Base-by-base conservation (phyloP, 2,888 invertebrate species). In the Ophioninae sp. region DNA sequence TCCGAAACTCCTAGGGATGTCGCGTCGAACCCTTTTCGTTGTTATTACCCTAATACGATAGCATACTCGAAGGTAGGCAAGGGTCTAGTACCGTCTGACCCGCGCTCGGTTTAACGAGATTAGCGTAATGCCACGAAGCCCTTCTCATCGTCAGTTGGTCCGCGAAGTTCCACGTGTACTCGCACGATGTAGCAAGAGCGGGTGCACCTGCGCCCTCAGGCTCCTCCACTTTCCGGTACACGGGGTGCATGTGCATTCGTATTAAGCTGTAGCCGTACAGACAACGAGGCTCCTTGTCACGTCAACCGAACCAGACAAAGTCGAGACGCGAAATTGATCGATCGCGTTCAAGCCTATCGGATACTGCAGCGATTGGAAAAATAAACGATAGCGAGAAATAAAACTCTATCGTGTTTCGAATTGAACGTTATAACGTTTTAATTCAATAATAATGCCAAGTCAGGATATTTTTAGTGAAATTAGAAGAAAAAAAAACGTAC, bases 41-140 rank as follows among this genome's bases (percentile, higher is more conserved):
- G 87, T 88, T 90, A 89, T 90, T 89, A 88, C 89, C 91, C 90
- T 90, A 90, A 90, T 90, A 89, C 89, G 89, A 88, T 90, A 86
- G 89, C 76, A 59, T 67, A 76, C 72, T 64, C 75, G 20, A 73
- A 30, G 64, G 72, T 37, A 84, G 85, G 17, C 17, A 85, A 87
- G 88, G 89, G 90, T 90, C 89, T 89, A 86, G 87, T 88, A 90
- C 88, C 88, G 89, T 89, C 90, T 89, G 90, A 91, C 90, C 91
- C 87, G 88, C 87, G 90, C 90, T 89, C 88, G 87, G 87, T 89
- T 90, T 91, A 91, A 91, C 90, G 87, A 90, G 91, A 91, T 91
- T 91, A 91, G 88, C 88, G 90, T 91, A 91, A 91, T 91, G 89
- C 90, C 88, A 86, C 88, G 91, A 91, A 91, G 90, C 91, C 91